These are phyloP conservation scores for Smittia aterrima DNA, from an alignment of 2,888 invertebrate genomes.

Conservation along the genomic window DNA sequence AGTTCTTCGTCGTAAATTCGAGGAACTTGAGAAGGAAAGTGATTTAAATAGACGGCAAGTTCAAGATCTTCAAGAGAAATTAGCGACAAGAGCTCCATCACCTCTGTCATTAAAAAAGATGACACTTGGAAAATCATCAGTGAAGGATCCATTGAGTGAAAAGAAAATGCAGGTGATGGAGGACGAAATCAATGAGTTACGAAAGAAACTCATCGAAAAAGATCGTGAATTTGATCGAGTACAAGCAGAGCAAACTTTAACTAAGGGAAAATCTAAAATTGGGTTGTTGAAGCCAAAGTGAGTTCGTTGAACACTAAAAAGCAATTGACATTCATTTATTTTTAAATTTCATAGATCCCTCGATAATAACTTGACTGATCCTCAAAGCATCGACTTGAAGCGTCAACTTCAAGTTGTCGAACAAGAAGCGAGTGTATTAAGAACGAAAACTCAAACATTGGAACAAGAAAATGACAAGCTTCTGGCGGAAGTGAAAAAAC, in stretches of 20 bases:
- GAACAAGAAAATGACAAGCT: constrained; percentile 77
- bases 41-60: constrained; percentile 71
- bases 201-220: constrained; percentile 76
- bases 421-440: constrained; percentile 69
- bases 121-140: constrained; percentile 45
- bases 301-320: neutral
- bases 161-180: constrained; percentile 60
- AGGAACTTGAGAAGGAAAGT: constrained; percentile 78
- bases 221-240: constrained; percentile 77
- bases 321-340: neutral
- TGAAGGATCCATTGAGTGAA: constrained; percentile 43
- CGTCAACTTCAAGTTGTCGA: constrained; percentile 74
- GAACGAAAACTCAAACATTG: constrained; percentile 65
- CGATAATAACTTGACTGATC: constrained; percentile 57
- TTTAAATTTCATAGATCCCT: constrained; percentile 56
- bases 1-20: constrained; percentile 77
- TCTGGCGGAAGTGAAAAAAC: constrained; percentile 68
- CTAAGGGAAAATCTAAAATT: constrained; percentile 63
- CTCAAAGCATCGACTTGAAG: constrained; percentile 67
- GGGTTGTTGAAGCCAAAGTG: neutral
- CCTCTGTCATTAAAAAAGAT: constrained; percentile 45
- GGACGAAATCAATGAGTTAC: constrained; percentile 70
- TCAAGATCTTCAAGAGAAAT: constrained; percentile 73
- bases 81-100: constrained; percentile 54
- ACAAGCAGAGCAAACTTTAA: constrained; percentile 64